Evolutionary conservation across 1,140 invertebrate species (phyloP).

Genomic region (Melanaphis sacchari): DNA sequence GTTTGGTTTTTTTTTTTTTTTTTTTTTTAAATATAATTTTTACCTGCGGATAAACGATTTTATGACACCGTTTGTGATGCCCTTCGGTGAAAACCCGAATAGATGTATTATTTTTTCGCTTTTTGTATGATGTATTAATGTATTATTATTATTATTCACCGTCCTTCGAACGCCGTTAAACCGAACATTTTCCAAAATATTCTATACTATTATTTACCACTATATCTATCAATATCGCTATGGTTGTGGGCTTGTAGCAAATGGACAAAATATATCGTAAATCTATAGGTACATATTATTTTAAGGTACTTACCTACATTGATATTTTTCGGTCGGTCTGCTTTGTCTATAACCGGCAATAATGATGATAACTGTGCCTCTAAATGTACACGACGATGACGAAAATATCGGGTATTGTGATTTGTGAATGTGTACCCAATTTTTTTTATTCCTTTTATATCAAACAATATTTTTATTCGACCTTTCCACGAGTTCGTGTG

Average conservation of each 20-base stretch:
- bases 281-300: too few species aligned
- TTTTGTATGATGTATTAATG: background rate
- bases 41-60: background rate
- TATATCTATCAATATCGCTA: too few species aligned
- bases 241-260: too few species aligned
- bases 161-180: background rate
- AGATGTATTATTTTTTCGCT: background rate
- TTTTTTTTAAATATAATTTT: background rate
- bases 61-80: background rate
- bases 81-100: background rate
- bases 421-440: background rate
- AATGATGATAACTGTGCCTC: background rate
- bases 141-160: background rate
- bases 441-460: conserved; percentile 1
- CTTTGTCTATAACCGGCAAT: background rate
- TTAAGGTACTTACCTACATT: background rate
- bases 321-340: background rate
- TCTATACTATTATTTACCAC: background rate
- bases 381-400: background rate
- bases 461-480: background rate
- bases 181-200: background rate
- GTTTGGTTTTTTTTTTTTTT: background rate
- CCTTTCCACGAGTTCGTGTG: background rate
- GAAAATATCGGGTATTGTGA: background rate
- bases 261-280: background rate